Conservation (phyloP, 2,888 invertebrate genomes). For the Tachina lurida region DNA sequence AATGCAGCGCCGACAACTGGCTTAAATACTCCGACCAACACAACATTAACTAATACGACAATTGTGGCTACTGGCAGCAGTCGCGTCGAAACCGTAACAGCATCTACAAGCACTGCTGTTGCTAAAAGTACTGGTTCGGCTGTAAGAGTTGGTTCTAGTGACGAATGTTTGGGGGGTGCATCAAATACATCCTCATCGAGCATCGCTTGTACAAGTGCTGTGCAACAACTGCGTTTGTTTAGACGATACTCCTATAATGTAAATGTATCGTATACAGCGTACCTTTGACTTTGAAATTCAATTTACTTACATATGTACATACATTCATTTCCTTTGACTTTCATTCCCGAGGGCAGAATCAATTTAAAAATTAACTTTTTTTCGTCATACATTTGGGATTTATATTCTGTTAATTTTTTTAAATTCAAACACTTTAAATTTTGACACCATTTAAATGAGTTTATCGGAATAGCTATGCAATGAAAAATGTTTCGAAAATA, state of each 20-base stretch:
- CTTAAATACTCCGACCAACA: slow-evolving; percentile 50
- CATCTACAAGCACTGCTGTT: slow-evolving; percentile 46
- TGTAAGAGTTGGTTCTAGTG: slow-evolving; percentile 52
- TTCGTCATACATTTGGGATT: slow-evolving; percentile 12
- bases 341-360: slow-evolving; percentile 19
- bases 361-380: slow-evolving; percentile 19
- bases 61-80: slow-evolving; percentile 68
- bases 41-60: slow-evolving; percentile 72
- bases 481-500: too few relatives aligned
- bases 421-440: too few relatives aligned
- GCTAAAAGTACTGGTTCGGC: slow-evolving; percentile 36
- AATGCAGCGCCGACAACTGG: slow-evolving; percentile 44
- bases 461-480: too few relatives aligned
- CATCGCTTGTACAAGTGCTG: slow-evolving; percentile 77
- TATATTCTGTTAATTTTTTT: too few relatives aligned
- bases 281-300: slow-evolving; percentile 58
- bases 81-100: slow-evolving; percentile 56
- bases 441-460: too few relatives aligned
- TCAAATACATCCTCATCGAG: slow-evolving; percentile 57
- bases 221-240: slow-evolving; percentile 81
- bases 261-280: slow-evolving; percentile 79
- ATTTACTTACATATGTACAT: slow-evolving; percentile 7
- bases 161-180: slow-evolving; percentile 59
- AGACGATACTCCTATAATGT: slow-evolving; percentile 82
- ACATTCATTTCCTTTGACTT: slow-evolving; percentile 18